Percentiles rank a stretch among this genome's conserved stretches.
phyloP scores from a whole-genome alignment of 2,113 vertebrate species.

The Danio rerio region GRCz12tu NC_133188.1:1795001-1795500 shows the following conservation, averaged over 20 bases:
- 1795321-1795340: neutral
- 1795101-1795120: no score
- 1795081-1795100: no score
- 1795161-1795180: no score
- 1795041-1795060: no score
- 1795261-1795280: neutral
- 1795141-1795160: no score
- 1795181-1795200: no score
- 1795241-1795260: neutral
- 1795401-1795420: conserved; percentile 75
- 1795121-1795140: no score
- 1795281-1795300: neutral
- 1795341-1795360: neutral
- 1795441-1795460: conserved; percentile 72
- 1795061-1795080: no score
- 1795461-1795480: conserved; percentile 69
- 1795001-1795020: no score
- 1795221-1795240: neutral
- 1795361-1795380: conserved; percentile 46
- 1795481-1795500: conserved; percentile 76
- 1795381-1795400: conserved; percentile 74
- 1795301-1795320: neutral
- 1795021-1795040: no score
- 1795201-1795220: no score
- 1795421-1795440: conserved; percentile 78